Percentiles rank a stretch among this genome's conserved stretches.
These are phyloP conservation scores for Papilio aristodemus DNA, from an alignment of 1,140 invertebrate species.

Conservation along the genomic window DNA sequence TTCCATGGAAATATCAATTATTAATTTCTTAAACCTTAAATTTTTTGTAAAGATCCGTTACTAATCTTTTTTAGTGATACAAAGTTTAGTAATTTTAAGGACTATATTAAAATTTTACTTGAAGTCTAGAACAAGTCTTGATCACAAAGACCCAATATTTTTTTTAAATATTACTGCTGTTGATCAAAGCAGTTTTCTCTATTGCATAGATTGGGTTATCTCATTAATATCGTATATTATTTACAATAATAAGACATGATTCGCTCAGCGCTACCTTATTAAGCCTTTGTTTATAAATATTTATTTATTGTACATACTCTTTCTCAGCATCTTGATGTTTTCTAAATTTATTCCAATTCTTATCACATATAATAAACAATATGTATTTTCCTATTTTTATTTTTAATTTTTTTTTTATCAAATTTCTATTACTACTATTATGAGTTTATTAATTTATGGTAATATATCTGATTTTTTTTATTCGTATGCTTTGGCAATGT, in stretches of 20 bases:
- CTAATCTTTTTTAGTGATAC: no score
- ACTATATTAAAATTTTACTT: no score
- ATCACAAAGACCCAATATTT: no score
- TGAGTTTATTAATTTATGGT: background rate
- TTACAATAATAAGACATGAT: background rate
- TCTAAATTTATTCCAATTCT: background rate
- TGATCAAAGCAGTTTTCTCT: no score
- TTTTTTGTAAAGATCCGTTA: background rate
- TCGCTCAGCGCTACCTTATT: background rate
- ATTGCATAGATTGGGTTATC: no score
- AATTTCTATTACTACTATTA: background rate
- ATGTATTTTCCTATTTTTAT: background rate
- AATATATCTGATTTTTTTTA: background rate
- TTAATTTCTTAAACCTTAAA: no score
- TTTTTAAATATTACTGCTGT: no score
- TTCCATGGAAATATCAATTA: background rate
- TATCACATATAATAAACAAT: background rate
- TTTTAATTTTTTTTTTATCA: background rate
- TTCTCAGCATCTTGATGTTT: background rate
- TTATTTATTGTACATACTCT: background rate
- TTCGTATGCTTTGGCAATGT: background rate
- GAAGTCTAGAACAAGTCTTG: no score
- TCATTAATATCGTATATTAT: no score
- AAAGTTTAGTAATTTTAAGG: no score
- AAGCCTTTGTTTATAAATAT: slow-evolving; percentile 6